phyloP scores from a whole-genome alignment of 2,888 invertebrate species.

The Yponomeuta cagnagella region DNA sequence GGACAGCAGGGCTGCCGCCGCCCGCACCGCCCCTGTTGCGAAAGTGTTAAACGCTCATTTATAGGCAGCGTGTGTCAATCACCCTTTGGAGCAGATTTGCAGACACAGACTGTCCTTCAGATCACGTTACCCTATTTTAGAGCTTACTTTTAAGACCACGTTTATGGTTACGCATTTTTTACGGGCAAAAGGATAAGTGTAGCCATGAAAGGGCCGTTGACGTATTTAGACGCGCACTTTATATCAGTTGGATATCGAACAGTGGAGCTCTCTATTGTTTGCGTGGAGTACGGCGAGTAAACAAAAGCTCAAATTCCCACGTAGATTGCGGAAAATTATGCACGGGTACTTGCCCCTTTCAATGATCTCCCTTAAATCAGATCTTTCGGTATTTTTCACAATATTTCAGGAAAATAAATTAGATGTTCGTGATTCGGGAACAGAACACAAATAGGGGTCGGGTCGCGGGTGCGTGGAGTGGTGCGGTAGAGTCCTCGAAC shows the following conservation, averaged over 20 bases:
- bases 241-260: neutral
- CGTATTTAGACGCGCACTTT: neutral
- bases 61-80: constrained; percentile 43
- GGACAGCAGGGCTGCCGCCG: constrained; percentile 32
- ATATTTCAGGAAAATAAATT: constrained; percentile 58
- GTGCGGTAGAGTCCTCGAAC: constrained; percentile 50
- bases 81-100: constrained; percentile 29
- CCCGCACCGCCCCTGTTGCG: constrained; percentile 29
- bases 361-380: constrained; percentile 63
- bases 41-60: constrained; percentile 64
- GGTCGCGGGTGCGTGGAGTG: constrained; percentile 41
- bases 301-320: neutral
- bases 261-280: neutral
- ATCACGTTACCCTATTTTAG: constrained; percentile 14
- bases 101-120: constrained; percentile 20
- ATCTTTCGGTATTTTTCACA: constrained; percentile 55
- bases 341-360: constrained; percentile 46
- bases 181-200: constrained; percentile 1
- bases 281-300: neutral
- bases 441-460: constrained; percentile 62
- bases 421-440: constrained; percentile 63
- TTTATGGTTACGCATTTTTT: constrained; percentile 16
- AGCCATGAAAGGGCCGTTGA: neutral
- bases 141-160: constrained; percentile 10
- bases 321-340: constrained; percentile 38